Base-by-base conservation (phyloP, 2,113 vertebrate genomes). In the Ochotona princeps region DNA sequence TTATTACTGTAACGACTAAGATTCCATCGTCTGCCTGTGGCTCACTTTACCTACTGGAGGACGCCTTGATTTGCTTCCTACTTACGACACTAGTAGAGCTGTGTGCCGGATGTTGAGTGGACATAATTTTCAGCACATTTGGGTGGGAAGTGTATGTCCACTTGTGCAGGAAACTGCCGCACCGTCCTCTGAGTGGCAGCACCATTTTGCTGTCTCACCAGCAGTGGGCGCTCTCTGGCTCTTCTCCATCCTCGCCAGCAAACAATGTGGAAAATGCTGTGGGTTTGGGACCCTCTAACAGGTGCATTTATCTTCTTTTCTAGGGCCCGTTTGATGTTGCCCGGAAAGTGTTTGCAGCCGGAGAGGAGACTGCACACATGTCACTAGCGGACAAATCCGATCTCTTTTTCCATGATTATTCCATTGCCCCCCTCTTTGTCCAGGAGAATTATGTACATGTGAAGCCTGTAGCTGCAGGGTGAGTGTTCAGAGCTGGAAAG, bases 321-420 rank as follows among this genome's bases (percentile, higher is more conserved):
- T 89, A 99, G 99, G 99, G 99, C 54, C 99, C 99, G 0, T 99
- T 99, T 30, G 99, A 99, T 65, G 99, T 99, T 18, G 99, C 99
- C 83, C 98, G 99, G 89, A 99, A 99, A 92, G 99, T 99, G 90
- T 99, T 99, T 72, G 93, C 97, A 49, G 20, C 97, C 1, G 99
- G 99, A 49, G 99, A 99, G 32, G 99, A 99, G 85, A 96, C 98
- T 0, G 97, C 98, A 85, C 98, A 94, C 92, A 99, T 99, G 99
- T 98, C 99, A 57, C 98, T 99, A 61, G 97, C 99, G 44, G 99
- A 99, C 97, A 99, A 99, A 95, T 98, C 98, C 0, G 99, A 99
- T 95, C 99, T 99, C 35, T 99, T 99, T 97, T 99, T 99, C 97
- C 98, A 99, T 25, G 99, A 99, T 97, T 99, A 99, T 96, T 99